Evolutionary conservation across 2,888 invertebrate genomes (phyloP).

Genomic region (Eretmocerus hayati): DNA sequence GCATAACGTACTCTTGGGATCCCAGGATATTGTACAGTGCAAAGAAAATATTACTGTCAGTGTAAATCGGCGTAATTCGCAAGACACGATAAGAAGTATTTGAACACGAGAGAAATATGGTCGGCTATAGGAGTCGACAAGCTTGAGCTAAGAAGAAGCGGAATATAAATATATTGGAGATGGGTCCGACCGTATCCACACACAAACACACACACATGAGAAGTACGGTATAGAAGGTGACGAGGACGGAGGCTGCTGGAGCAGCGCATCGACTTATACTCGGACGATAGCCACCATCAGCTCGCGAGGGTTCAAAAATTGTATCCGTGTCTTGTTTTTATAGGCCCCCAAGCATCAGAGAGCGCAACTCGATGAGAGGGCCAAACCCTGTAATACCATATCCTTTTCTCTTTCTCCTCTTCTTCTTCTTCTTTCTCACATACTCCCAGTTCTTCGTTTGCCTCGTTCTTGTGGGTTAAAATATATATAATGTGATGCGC

Average conservation of each 20-base stretch:
- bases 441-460: conserved; percentile 1
- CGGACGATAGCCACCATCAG: conserved; percentile 45
- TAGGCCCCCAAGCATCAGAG: conserved; percentile 42
- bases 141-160: neutral
- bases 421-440: neutral
- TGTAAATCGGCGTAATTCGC: conserved; percentile 21
- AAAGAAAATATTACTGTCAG: conserved; percentile 15
- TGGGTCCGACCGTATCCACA: too few relatives aligned
- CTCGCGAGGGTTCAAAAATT: conserved; percentile 45
- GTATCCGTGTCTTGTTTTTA: conserved; percentile 47
- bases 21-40: too few relatives aligned
- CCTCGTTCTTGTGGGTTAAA: conserved; percentile 19
- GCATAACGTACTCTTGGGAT: too few relatives aligned
- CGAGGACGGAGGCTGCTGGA: conserved; percentile 33
- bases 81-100: conserved; percentile 22
- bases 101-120: conserved; percentile 18
- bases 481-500: conserved; percentile 24
- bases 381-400: conserved; percentile 27
- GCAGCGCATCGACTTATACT: conserved; percentile 28
- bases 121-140: conserved; percentile 9
- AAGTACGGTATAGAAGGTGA: conserved; percentile 14
- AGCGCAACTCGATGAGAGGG: neutral
- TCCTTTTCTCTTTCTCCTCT: neutral
- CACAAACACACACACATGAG: too few relatives aligned
- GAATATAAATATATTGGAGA: conserved; percentile 7